Conservation (phyloP, 2,113 vertebrate species). For the Podarcis cretensis region DNA sequence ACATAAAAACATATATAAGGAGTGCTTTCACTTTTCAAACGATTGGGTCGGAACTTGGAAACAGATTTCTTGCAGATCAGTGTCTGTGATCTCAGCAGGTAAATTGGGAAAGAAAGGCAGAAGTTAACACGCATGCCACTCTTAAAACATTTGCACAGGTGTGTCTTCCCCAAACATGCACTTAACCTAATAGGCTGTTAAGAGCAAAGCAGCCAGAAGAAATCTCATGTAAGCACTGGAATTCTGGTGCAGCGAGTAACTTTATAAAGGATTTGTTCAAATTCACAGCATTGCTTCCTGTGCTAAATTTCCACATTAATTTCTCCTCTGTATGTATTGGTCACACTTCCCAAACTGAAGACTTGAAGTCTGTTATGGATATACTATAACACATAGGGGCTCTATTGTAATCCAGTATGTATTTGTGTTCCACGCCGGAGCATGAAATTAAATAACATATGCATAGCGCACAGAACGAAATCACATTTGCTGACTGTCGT, state of each 20-base stretch:
- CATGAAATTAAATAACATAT: slow-evolving; percentile 48
- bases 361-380: slow-evolving; percentile 21
- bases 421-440: slow-evolving; percentile 31
- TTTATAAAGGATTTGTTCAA: slow-evolving; percentile 14
- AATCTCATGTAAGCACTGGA: not conserved
- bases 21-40: not conserved
- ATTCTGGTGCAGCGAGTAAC: not conserved
- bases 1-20: not conserved
- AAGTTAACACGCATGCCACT: not conserved
- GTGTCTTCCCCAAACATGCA: not conserved
- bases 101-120: not conserved
- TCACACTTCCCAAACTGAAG: slow-evolving; percentile 2
- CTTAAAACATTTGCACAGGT: not conserved
- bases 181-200: not conserved
- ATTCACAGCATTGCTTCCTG: not conserved
- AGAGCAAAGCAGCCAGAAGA: not conserved
- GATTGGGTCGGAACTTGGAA: not conserved
- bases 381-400: slow-evolving; percentile 36
- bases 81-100: not conserved
- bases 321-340: slow-evolving; percentile 20
- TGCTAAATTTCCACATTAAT: not conserved
- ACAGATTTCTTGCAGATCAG: not conserved
- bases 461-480: slow-evolving; percentile 37
- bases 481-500: slow-evolving; percentile 14
- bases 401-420: slow-evolving; percentile 13